Conservation (phyloP, 2,113 vertebrate species). For the Trogon surrucura region DNA sequence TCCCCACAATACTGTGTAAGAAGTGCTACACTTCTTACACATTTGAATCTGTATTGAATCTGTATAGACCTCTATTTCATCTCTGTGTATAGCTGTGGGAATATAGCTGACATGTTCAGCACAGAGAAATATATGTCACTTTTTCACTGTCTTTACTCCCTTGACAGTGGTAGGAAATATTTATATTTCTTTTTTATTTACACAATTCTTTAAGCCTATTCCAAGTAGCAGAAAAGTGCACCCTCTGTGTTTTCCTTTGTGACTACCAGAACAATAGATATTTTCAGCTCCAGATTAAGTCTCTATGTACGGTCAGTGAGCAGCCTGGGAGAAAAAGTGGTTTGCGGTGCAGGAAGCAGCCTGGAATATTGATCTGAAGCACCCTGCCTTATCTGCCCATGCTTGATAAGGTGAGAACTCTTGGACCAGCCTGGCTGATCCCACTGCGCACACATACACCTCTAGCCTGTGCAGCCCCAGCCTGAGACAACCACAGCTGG, state of each 20-base stretch:
- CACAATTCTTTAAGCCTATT: neutral
- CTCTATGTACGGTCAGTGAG: neutral
- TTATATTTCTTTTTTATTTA: neutral
- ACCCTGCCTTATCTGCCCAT: neutral
- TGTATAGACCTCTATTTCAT: neutral
- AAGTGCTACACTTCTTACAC: neutral
- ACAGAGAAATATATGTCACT: neutral
- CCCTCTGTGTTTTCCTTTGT: neutral
- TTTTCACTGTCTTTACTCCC: neutral
- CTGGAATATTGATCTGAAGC: neutral
- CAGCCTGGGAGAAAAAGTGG: neutral
- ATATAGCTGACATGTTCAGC: neutral
- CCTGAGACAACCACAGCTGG: neutral
- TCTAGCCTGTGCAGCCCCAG: neutral
- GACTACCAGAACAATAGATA: neutral
- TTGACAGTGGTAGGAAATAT: neutral
- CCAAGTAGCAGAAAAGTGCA: neutral
- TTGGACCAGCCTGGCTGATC: neutral
- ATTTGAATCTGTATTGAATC: no score
- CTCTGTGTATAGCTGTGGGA: neutral
- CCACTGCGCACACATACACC: neutral
- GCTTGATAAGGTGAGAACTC: neutral
- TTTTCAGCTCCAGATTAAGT: neutral
- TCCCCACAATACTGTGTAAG: neutral
- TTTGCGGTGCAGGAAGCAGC: neutral